A percentile compares a stretch with the other conserved stretches of the same genome.
phyloP scores from a whole-genome alignment of 2,797 vertebrate genomes.

The Acrossocheilus wenchowensis region DNA sequence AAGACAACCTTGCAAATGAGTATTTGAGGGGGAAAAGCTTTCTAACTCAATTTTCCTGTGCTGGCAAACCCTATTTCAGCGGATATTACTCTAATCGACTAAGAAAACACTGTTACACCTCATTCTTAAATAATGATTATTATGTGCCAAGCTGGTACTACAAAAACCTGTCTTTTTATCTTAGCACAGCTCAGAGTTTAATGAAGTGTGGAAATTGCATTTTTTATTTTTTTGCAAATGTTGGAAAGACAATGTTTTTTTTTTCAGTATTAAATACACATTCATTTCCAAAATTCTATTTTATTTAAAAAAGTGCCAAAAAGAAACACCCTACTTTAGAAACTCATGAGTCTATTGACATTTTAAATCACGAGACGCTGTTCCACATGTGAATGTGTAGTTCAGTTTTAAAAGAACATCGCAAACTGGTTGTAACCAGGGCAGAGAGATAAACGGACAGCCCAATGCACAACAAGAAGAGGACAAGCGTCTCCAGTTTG shows the following conservation, averaged over 20 bases:
- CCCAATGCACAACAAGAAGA: neutral
- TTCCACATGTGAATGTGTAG: neutral
- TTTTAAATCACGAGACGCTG: neutral
- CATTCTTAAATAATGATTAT: constrained; percentile 23
- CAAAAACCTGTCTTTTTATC: neutral
- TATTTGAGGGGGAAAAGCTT: neutral
- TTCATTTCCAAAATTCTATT: neutral
- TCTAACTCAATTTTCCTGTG: neutral
- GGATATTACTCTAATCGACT: neutral
- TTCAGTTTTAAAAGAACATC: neutral
- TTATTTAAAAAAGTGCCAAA: neutral
- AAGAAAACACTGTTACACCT: constrained; percentile 14
- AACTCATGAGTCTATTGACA: neutral
- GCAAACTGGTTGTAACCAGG: neutral
- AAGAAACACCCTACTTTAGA: neutral
- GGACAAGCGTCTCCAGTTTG: neutral
- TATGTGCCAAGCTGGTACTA: constrained; percentile 11
- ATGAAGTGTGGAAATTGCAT: constrained; percentile 24
- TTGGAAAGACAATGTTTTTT: neutral
- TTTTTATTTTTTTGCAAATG: neutral
- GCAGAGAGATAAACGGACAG: constrained; percentile 4
- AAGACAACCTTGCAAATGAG: neutral
- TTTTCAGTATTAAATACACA: neutral
- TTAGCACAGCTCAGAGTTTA: constrained; percentile 10
- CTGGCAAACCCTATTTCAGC: neutral